Evolutionary conservation across 2,888 invertebrate genomes (phyloP).

Genomic region (Corythucha ciliata): DNA sequence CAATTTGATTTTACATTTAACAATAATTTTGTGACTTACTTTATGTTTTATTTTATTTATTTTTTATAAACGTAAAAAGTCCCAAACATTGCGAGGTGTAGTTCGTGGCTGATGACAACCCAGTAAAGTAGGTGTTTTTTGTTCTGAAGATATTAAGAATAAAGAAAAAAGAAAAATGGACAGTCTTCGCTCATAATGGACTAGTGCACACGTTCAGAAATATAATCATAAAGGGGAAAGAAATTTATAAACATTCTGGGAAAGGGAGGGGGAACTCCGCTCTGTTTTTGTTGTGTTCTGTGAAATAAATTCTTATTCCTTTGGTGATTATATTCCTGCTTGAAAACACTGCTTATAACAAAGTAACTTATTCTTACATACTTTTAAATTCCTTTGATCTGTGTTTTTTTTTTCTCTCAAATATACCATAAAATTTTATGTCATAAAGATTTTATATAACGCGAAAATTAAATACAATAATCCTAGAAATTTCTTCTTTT

Average conservation of each 20-base stretch:
- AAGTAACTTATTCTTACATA: conserved; percentile 29
- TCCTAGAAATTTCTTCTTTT: conserved; percentile 32
- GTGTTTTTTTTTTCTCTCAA: too few species aligned
- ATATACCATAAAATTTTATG: conserved; percentile 29
- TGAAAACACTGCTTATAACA: conserved; percentile 34
- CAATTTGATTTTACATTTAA: conserved; percentile 31
- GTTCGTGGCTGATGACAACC: conserved; percentile 28
- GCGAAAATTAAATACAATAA: conserved; percentile 32
- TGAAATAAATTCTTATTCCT: conserved; percentile 6
- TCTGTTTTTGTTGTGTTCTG: too few species aligned
- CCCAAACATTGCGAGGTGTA: conserved; percentile 33
- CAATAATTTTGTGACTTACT: conserved; percentile 30
- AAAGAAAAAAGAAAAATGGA: conserved; percentile 28
- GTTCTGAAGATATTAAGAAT: conserved; percentile 21
- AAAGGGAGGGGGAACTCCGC: too few species aligned
- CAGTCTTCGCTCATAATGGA: conserved; percentile 35
- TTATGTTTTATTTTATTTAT: conserved; percentile 22
- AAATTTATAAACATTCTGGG: conserved; percentile 19
- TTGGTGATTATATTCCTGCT: conserved; percentile 31
- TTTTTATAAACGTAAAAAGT: conserved; percentile 26
- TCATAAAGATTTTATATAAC: conserved; percentile 31
- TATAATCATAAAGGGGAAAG: conserved; percentile 30
- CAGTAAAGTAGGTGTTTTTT: conserved; percentile 17
- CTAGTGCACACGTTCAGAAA: conserved; percentile 35
- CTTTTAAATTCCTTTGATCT: conserved; percentile 29